Evolutionary conservation across 2,113 vertebrate species (phyloP), one percentile per base, ranked within the genome.

Genomic region (Trichechus manatus): DNA sequence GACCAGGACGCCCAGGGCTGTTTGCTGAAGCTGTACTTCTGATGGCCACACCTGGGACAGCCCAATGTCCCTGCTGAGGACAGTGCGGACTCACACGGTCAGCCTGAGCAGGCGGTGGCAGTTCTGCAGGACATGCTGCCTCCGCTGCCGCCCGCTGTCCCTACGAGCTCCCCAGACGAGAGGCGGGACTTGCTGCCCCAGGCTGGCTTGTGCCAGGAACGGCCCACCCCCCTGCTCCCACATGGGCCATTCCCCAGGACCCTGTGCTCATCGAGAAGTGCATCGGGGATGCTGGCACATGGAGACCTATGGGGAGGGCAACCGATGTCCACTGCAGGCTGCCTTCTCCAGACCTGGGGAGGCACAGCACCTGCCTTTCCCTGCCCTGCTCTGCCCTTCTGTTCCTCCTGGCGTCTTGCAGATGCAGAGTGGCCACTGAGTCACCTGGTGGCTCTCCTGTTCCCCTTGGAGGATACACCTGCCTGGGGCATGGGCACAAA

Each of bases 1-100:
- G 47, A 27, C 9, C 2, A 50, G 83, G 3, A 2, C 0, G 0
- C 0, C 0, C n/a, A 1, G 8, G 90, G 27, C 59, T 23, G 1
- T 14, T 31, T 9, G 7, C 5, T 13, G 59, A 29, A 22, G 17
- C 2, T 4, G 84, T 2, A 53, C 56, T 91, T 20, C 20, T 33
- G 50, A 17, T 17, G 64, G 89, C 25, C 75, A 36, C 9, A 20
- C 5, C 2, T 39, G 42, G 63, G 78, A 50, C 14, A 47, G 93
- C 39, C 44, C 0, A 31, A 61, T 33, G 63, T 39, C 75, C 22
- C 33, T 50, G 66, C 17, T 1, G 33, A 56, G 50, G 23, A 33
- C 0, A 5, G 27, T 31, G 44, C 7, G 27, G 1, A 7, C 39
- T 23, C 27, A 23, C 25, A 22, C 8, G 36, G 31, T 64, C 19